A percentile compares a stretch with the other conserved stretches of the same genome.
phyloP scores from a whole-genome alignment of 92 coral and sea anemone species.

The Palythoa heliodiscus region DNA sequence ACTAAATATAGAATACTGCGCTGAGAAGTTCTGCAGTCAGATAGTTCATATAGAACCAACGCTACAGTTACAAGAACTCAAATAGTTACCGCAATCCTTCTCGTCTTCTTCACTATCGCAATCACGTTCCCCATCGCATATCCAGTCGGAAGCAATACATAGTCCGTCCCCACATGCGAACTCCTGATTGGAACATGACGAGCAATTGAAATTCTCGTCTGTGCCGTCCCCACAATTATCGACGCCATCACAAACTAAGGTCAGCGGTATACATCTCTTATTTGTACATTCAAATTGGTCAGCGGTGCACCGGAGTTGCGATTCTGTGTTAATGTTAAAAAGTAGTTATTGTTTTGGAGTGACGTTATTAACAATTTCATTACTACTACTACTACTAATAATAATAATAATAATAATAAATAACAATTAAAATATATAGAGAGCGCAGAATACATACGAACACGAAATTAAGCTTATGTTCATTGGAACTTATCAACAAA shows the following conservation, averaged over 20 bases:
- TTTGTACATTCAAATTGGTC: slow-evolving; percentile 9
- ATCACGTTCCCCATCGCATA: slow-evolving; percentile 34
- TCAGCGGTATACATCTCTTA: slow-evolving; percentile 26
- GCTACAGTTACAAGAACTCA: too few relatives aligned
- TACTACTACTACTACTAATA: too few relatives aligned
- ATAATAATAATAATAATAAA: too few relatives aligned
- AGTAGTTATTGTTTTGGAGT: not conserved
- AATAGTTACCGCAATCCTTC: slow-evolving; percentile 20
- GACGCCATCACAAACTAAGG: slow-evolving; percentile 27
- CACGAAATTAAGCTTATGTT: too few relatives aligned
- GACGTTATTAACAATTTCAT: not conserved
- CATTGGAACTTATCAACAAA: too few relatives aligned
- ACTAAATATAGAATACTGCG: too few relatives aligned
- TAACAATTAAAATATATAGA: too few relatives aligned
- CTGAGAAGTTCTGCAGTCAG: too few relatives aligned
- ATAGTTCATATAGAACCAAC: too few relatives aligned
- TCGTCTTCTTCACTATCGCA: slow-evolving; percentile 15
- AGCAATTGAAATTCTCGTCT: slow-evolving; percentile 21
- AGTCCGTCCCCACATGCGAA: slow-evolving; percentile 21
- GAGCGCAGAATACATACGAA: too few relatives aligned
- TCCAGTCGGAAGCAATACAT: slow-evolving; percentile 16
- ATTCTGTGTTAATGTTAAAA: not conserved
- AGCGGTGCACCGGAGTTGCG: not conserved
- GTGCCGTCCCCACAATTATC: slow-evolving; percentile 16
- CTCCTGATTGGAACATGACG: slow-evolving; percentile 4